These are phyloP conservation scores for Ariolimax columbianus DNA, from an alignment of 2,888 invertebrate species.

Conservation along the genomic window DNA sequence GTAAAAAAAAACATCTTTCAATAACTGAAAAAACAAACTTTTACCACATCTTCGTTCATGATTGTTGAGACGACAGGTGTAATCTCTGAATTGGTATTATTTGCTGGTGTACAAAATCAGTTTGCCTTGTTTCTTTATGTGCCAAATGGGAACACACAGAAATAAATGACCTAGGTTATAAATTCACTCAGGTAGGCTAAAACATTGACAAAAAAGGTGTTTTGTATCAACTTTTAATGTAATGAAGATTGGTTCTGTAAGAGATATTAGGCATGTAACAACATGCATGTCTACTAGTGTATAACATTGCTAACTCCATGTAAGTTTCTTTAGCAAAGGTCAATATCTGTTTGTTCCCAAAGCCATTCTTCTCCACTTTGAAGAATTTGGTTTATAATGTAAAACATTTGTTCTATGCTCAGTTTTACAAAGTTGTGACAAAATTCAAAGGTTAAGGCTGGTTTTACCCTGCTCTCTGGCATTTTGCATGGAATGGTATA, in stretches of 20 bases:
- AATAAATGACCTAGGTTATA: background rate
- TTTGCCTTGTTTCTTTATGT: conserved; percentile 17
- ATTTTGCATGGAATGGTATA: conserved; percentile 48
- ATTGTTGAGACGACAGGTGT: background rate
- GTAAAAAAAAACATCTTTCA: background rate
- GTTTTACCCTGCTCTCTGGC: conserved; percentile 41
- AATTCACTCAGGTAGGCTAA: background rate
- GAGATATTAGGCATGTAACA: background rate
- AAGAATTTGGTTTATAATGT: background rate
- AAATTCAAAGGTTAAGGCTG: background rate
- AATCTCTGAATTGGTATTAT: background rate
- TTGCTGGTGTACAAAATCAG: background rate
- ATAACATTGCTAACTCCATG: background rate
- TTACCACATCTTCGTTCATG: background rate
- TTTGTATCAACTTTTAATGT: too few species aligned
- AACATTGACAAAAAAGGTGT: background rate
- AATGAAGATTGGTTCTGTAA: background rate
- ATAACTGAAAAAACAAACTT: background rate
- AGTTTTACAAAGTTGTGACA: background rate
- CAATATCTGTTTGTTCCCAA: conserved; percentile 10
- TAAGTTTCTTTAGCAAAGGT: background rate
- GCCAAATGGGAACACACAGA: background rate
- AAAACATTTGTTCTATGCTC: background rate
- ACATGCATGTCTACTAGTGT: background rate
- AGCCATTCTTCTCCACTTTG: background rate